Conservation (phyloP, 2,113 vertebrate genomes). For the Boleophthalmus pectinirostris region DNA sequence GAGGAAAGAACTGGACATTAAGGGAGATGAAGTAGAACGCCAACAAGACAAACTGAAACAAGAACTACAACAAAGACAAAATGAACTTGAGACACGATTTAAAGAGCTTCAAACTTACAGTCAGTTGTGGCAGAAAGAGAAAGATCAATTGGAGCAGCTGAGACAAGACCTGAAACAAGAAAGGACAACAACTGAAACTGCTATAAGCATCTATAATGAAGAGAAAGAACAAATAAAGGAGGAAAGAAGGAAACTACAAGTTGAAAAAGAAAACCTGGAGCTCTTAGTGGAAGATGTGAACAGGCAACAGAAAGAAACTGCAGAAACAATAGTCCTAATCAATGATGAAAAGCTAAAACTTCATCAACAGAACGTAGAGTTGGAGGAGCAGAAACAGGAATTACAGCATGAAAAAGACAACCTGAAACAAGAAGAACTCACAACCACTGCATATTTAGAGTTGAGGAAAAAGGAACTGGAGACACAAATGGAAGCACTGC, state of each 20-base stretch:
- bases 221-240: neutral
- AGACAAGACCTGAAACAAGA: neutral
- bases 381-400: neutral
- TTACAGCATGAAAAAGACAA: neutral
- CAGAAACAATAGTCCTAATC: neutral
- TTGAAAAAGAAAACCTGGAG: neutral
- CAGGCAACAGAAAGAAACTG: neutral
- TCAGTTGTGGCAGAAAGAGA: neutral
- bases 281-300: neutral
- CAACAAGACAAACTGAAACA: conserved; percentile 3
- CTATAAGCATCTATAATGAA: neutral
- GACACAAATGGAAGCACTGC: neutral
- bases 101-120: neutral
- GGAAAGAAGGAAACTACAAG: neutral
- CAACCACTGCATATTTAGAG: neutral
- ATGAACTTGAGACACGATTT: conserved; percentile 13
- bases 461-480: neutral
- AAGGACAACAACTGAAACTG: neutral
- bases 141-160: neutral
- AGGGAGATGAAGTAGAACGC: conserved; percentile 3
- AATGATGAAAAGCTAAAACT: neutral
- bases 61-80: conserved; percentile 9
- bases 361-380: neutral
- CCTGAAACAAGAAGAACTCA: neutral
- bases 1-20: neutral